Conservation (phyloP, 1,140 invertebrate genomes). For the Drosophila repletoides region DNA sequence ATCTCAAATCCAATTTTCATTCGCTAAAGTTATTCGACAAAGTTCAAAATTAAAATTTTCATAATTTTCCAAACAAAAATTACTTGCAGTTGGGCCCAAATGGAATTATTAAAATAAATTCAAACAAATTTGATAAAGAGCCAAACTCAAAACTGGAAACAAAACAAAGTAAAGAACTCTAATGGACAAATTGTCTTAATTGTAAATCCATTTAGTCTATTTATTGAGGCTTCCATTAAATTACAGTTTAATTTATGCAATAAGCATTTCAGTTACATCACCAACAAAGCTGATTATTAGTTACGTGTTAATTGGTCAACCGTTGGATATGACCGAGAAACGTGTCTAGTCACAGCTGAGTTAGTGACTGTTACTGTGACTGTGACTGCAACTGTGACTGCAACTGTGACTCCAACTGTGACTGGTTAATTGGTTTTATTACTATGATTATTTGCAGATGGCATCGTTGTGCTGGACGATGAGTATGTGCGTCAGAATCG, state of each 20-base stretch:
- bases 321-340: constrained; percentile 15
- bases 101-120: no score
- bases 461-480: constrained; percentile 95
- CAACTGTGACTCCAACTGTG: background rate
- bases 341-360: background rate
- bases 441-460: constrained; percentile 86
- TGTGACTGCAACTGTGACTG: background rate
- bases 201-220: background rate
- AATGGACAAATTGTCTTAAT: no score
- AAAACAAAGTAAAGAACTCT: no score
- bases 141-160: no score
- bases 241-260: constrained; percentile 56
- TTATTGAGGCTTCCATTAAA: constrained; percentile 48
- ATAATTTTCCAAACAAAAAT: no score
- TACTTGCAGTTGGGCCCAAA: no score
- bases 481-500: constrained; percentile 92
- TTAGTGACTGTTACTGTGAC: no score
- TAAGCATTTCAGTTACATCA: constrained; percentile 14
- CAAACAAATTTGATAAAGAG: no score
- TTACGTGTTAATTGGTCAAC: constrained; percentile 52
- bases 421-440: constrained; percentile 25
- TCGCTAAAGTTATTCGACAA: no score
- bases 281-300: constrained; percentile 59
- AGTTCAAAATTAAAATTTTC: no score
- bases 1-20: no score